Conservation (phyloP, 2,113 vertebrate species). For the Aptenodytes patagonicus region DNA sequence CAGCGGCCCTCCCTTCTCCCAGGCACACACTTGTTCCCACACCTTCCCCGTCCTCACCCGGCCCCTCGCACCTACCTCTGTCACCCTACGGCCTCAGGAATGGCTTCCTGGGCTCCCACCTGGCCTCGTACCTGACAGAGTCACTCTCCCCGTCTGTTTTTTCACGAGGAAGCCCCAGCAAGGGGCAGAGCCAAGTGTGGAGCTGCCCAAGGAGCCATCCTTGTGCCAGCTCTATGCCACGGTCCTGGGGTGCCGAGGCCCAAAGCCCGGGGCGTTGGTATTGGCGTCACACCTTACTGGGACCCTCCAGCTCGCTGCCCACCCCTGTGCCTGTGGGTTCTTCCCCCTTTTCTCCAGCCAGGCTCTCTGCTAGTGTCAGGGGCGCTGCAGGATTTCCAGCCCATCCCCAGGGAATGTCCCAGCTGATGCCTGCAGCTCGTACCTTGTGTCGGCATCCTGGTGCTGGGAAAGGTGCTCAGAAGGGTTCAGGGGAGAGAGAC, state of each 20-base stretch:
- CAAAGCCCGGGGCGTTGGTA: neutral
- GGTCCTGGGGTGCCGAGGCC: neutral
- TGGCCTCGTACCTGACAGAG: neutral
- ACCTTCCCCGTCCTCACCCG: neutral
- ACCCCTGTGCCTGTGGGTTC: neutral
- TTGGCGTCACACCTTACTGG: neutral
- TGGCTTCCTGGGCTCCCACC: neutral
- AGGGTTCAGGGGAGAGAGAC: neutral
- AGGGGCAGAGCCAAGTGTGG: neutral
- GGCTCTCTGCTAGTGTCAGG: neutral
- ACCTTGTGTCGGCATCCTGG: neutral
- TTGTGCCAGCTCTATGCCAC: neutral
- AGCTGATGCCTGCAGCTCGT: neutral
- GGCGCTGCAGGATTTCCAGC: neutral
- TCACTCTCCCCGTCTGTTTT: neutral
- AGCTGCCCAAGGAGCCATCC: neutral
- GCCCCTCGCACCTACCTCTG: neutral
- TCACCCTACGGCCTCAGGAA: accelerated
- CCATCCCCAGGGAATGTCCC: neutral
- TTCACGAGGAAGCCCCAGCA: neutral
- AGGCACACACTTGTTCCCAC: neutral
- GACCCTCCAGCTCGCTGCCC: neutral
- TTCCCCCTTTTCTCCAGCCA: neutral
- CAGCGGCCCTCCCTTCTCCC: neutral
- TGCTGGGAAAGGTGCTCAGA: neutral